Percentiles rank a stretch among this genome's conserved stretches.
Evolutionary conservation across 2,797 vertebrate species (phyloP).

Genomic region (Oceanodroma leucorhoa): DNA sequence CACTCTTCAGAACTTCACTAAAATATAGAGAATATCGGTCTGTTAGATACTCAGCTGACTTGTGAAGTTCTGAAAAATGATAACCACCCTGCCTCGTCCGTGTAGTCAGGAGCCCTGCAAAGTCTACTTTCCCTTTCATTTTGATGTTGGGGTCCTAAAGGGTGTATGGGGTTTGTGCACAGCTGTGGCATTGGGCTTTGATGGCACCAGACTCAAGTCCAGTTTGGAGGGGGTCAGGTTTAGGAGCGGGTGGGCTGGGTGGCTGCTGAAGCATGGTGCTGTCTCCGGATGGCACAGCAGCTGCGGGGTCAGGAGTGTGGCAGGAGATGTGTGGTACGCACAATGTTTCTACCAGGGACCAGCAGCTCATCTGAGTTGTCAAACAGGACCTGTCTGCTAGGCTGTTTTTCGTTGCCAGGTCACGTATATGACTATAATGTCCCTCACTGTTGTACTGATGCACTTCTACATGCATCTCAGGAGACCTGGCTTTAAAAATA

Average conservation of each 20-base stretch:
- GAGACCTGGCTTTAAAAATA: not conserved
- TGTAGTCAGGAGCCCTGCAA: not conserved
- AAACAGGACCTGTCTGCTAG: not conserved
- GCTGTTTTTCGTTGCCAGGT: not conserved
- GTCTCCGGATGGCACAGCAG: not conserved
- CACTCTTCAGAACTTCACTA: not conserved
- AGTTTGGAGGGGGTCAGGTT: not conserved
- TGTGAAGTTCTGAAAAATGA: not conserved
- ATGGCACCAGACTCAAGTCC: not conserved
- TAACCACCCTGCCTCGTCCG: not conserved
- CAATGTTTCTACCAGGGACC: fast-evolving
- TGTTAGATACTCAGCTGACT: not conserved
- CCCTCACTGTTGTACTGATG: not conserved
- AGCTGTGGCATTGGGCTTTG: not conserved
- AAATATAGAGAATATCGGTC: not conserved
- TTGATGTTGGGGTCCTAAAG: not conserved
- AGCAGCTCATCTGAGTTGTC: not conserved
- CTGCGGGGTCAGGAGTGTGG: fast-evolving
- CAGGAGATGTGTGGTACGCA: not conserved
- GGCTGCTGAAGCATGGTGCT: not conserved
- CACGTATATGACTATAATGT: not conserved
- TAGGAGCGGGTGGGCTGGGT: not conserved
- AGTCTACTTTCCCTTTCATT: not conserved
- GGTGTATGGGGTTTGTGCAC: fast-evolving
- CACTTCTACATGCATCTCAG: not conserved